Conservation (phyloP, 2,797 vertebrate genomes). For the Pogonophryne albipinna region DNA sequence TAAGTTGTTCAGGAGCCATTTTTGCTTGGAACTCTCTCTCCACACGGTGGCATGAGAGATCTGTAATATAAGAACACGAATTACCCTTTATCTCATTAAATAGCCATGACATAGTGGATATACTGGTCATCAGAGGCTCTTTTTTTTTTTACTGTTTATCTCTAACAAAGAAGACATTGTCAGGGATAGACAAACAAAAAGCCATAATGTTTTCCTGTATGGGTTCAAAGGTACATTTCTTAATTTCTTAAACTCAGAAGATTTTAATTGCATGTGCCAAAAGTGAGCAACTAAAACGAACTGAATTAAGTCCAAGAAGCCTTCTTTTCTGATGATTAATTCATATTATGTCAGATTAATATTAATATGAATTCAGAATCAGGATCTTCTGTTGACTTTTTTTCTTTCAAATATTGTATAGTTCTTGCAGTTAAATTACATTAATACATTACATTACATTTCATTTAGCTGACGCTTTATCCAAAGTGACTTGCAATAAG, state of each 20-base stretch:
- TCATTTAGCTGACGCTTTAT: too few species aligned
- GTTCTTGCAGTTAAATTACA: not conserved
- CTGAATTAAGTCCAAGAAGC: not conserved
- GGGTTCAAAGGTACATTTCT: not conserved
- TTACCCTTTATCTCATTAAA: constrained; percentile 18
- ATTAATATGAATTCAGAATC: not conserved
- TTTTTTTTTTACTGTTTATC: not conserved
- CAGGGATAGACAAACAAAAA: not conserved
- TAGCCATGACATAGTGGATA: not conserved
- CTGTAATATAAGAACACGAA: not conserved
- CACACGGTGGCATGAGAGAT: constrained; percentile 57
- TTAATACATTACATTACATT: too few species aligned
- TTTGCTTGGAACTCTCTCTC: constrained; percentile 23
- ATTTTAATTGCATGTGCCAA: not conserved
- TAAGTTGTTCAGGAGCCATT: not conserved
- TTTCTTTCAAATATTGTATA: not conserved
- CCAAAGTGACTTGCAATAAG: too few species aligned
- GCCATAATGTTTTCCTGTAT: not conserved
- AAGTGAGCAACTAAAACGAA: not conserved
- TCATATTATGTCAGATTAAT: not conserved
- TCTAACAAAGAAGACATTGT: not conserved
- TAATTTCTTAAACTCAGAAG: not conserved
- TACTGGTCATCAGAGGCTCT: not conserved
- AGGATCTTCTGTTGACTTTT: constrained; percentile 7
- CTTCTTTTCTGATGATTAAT: not conserved